A percentile compares a stretch with the other conserved stretches of the same genome.
Evolutionary conservation across 2,113 vertebrate genomes (phyloP).

Genomic region (Bostrychus sinensis): DNA sequence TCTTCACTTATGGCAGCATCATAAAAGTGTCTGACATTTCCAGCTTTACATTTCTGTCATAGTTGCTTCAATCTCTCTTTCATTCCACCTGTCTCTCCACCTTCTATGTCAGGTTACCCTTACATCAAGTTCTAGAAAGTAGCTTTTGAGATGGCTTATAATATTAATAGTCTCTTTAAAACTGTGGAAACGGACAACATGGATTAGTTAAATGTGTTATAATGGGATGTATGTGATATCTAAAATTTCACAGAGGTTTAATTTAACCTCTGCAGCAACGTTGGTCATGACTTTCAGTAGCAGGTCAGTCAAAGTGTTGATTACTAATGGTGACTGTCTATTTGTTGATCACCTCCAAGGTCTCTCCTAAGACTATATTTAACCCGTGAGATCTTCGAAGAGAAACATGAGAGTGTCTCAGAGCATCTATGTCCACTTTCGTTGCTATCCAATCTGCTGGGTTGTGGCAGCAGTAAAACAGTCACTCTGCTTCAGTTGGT

Average conservation of each 20-base stretch:
- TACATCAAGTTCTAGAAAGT: slow-evolving; percentile 14
- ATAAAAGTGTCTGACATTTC: slow-evolving; percentile 50
- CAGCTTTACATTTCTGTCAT: slow-evolving; percentile 46
- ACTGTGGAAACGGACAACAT: slow-evolving; percentile 9
- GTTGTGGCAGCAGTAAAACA: slow-evolving; percentile 13
- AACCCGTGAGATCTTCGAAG: slow-evolving; percentile 61
- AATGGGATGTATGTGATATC: slow-evolving; percentile 19
- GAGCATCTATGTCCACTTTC: slow-evolving; percentile 57
- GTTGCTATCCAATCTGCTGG: slow-evolving; percentile 39
- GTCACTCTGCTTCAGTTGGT: slow-evolving; percentile 35
- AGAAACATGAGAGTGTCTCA: slow-evolving; percentile 66
- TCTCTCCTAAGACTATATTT: slow-evolving; percentile 75
- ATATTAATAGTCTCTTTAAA: slow-evolving; percentile 30
- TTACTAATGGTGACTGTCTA: slow-evolving; percentile 61
- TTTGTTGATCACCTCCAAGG: slow-evolving; percentile 61
- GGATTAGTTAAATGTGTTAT: slow-evolving; percentile 20
- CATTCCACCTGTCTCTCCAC: slow-evolving; percentile 64
- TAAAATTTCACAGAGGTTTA: slow-evolving; percentile 32
- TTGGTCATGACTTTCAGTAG: slow-evolving; percentile 48
- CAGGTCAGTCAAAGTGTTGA: slow-evolving; percentile 63
- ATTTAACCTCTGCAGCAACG: slow-evolving; percentile 19
- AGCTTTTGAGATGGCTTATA: slow-evolving; percentile 20
- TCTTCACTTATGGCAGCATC: slow-evolving; percentile 45
- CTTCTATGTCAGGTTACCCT: slow-evolving; percentile 40
- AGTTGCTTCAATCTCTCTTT: slow-evolving; percentile 35